Evolutionary conservation across 2,113 vertebrate genomes (phyloP).

Genomic region (Cepphus grylle): DNA sequence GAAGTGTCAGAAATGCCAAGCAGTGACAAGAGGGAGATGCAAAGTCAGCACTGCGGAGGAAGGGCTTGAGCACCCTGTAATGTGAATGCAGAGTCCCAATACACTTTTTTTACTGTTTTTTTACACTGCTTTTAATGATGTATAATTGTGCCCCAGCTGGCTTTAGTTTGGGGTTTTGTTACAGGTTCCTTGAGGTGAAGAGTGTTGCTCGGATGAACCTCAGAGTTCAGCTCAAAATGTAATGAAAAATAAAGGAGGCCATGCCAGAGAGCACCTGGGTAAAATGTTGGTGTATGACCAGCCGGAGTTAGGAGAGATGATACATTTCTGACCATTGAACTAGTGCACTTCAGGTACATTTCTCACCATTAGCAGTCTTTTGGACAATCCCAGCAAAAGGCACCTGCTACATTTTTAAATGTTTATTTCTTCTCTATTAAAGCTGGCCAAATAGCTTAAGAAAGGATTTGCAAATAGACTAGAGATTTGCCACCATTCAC

Average conservation of each 20-base stretch:
- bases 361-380: neutral
- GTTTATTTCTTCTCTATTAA: neutral
- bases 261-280: neutral
- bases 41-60: neutral
- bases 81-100: neutral
- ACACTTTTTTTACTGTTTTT: too few species aligned
- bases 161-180: neutral
- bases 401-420: accelerated
- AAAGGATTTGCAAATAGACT: neutral
- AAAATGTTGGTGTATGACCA: neutral
- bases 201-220: neutral
- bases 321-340: neutral
- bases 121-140: neutral
- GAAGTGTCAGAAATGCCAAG: neutral
- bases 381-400: neutral
- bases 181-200: neutral
- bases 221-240: neutral
- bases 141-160: neutral
- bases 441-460: neutral
- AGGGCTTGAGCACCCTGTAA: accelerated
- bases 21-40: neutral
- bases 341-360: neutral
- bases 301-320: neutral
- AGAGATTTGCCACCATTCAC: neutral
- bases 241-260: neutral